These are phyloP conservation scores for Drosophila eohydei DNA, from an alignment of 2,888 invertebrate species.

Conservation along the genomic window DNA sequence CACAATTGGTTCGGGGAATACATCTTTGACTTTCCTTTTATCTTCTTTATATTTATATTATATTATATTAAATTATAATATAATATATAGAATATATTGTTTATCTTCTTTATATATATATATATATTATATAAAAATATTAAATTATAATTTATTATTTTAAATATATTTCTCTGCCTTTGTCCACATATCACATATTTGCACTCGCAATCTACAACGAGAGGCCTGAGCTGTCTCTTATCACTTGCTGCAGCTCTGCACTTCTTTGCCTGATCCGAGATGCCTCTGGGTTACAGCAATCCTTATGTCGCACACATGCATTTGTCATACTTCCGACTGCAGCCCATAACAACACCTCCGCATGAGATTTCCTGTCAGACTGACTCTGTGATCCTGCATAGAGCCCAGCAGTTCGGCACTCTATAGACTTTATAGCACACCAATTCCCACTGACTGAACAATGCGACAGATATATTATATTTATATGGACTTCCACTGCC, in stretches of 20 bases:
- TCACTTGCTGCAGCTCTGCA: not conserved
- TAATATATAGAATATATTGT: no score
- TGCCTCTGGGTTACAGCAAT: not conserved
- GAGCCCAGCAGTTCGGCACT: not conserved
- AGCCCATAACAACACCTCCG: not conserved
- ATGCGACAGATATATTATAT: not conserved
- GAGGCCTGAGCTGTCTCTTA: not conserved
- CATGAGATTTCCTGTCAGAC: not conserved
- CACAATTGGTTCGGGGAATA: no score
- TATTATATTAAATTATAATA: no score
- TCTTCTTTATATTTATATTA: no score
- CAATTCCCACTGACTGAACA: not conserved
- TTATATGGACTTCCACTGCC: no score
- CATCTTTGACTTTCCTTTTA: not conserved
- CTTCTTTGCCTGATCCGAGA: not conserved
- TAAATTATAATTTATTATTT: no score
- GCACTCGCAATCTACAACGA: no score
- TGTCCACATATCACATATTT: no score
- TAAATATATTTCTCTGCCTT: no score
- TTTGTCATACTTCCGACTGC: not conserved
- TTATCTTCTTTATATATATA: no score
- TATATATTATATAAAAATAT: no score
- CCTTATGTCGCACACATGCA: not conserved
- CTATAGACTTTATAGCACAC: not conserved
- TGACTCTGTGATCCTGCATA: not conserved